Conservation (phyloP, 2,888 invertebrate genomes). For the Schizotus pectinicornis region DNA sequence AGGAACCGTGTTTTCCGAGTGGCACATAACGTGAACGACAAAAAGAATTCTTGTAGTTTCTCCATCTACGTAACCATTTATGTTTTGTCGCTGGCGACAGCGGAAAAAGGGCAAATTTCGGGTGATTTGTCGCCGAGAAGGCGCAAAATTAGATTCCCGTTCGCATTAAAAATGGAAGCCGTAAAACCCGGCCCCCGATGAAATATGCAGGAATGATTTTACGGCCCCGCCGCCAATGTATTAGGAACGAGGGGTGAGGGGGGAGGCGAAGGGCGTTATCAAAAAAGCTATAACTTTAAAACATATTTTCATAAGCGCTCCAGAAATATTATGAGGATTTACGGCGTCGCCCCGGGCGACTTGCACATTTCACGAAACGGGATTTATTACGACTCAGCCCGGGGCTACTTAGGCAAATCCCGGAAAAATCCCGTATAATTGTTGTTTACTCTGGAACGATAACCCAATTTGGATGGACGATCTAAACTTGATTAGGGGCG, state of each 20-base stretch:
- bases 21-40: neutral
- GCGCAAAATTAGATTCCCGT: too few relatives aligned
- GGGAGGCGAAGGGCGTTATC: slow-evolving; percentile 26
- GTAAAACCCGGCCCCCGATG: neutral
- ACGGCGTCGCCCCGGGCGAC: slow-evolving; percentile 39
- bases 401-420: slow-evolving; percentile 16
- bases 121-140: too few relatives aligned
- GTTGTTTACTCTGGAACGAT: too few relatives aligned
- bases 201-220: neutral
- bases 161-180: neutral
- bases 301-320: slow-evolving; percentile 44
- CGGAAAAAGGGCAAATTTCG: too few relatives aligned
- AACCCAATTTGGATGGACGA: too few relatives aligned
- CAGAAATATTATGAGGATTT: slow-evolving; percentile 43
- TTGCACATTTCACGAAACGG: slow-evolving; percentile 41
- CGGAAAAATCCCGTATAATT: neutral
- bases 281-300: slow-evolving; percentile 43
- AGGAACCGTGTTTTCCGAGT: neutral
- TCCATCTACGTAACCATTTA: too few relatives aligned
- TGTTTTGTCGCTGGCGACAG: too few relatives aligned
- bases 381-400: slow-evolving; percentile 36
- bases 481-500: too few relatives aligned
- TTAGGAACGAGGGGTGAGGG: slow-evolving; percentile 9
- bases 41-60: too few relatives aligned
- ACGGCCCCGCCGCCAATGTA: slow-evolving; percentile 10